phyloP scores from a whole-genome alignment of 2,888 invertebrate species.

The Epinotia demarniana region DNA sequence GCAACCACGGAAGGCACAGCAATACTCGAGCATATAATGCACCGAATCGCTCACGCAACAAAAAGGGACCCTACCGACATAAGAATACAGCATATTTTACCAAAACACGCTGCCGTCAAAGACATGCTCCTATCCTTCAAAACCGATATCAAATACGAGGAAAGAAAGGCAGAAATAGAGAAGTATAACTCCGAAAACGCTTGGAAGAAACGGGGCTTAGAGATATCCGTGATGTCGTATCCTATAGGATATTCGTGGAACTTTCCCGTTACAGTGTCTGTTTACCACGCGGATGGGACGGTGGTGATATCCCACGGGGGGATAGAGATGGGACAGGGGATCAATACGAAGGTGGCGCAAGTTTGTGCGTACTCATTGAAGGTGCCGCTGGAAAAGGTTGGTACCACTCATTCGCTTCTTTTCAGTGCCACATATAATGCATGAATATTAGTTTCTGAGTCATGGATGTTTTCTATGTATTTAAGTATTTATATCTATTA shows the following conservation, averaged over 20 bases:
- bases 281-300: constrained; percentile 88
- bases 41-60: constrained; percentile 84
- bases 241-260: constrained; percentile 81
- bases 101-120: constrained; percentile 61
- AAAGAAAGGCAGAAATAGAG: constrained; percentile 77
- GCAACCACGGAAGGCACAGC: constrained; percentile 85
- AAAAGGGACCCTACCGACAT: constrained; percentile 86
- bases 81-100: constrained; percentile 79
- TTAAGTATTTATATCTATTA: too few species aligned
- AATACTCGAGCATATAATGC: constrained; percentile 87
- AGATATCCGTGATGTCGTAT: constrained; percentile 87
- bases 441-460: too few species aligned
- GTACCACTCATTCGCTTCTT: background rate
- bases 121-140: constrained; percentile 85
- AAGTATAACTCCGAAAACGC: constrained; percentile 87
- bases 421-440: too few species aligned
- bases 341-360: constrained; percentile 88
- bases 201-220: constrained; percentile 89
- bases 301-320: constrained; percentile 88
- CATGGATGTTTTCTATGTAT: too few species aligned
- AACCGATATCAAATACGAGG: constrained; percentile 82
- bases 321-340: constrained; percentile 91
- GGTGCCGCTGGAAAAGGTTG: constrained; percentile 84
- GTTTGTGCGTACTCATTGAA: constrained; percentile 88
- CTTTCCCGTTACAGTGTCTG: constrained; percentile 85